Base-by-base conservation (phyloP, 1,140 invertebrate species). In the Cylas formicarius region DNA sequence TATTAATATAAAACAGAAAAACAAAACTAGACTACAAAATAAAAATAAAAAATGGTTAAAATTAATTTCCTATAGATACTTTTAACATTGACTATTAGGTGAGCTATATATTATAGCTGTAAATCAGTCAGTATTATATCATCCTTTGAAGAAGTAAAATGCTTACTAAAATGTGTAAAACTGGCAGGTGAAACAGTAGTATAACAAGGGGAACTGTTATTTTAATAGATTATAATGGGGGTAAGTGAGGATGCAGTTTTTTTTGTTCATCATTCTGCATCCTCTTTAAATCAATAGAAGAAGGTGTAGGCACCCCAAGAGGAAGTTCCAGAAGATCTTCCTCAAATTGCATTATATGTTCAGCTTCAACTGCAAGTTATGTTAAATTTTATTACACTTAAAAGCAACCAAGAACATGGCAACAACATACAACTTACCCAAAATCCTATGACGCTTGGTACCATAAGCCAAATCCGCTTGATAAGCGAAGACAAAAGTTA, bases 381-480 rank as follows among this genome's bases (percentile, higher is more conserved):
- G 8, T 24, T 26, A 8, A 33, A 41, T 23, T 7, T 11, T 17
- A 32, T 32, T n/a, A 10, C 11, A 31, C 13, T 31, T 18, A 10
- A 31, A 11, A 23, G 1, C 21, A 28, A 4, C 23, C 23, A 31
- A 3, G 9, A 31, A 45, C 21, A 44, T 37, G 4, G 6, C n/a
- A n/a, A n/a, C n/a, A n/a, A n/a, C n/a, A n/a, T n/a, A 20, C 11
- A 41, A 70, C 67, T 67, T 65, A 85, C 82, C 75, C 74, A 76
- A 73, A 41, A 86, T 84, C 55, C 84, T 71, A 56, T 80, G 73
- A 37, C 85, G 53, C 67, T 88, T 88, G 40, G 75, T 82, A 40
- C 83, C 82, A 67, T 87, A 86, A 8, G 78, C 80, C 57, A 84
- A 67, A 66, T 87, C 84, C 57, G 75, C 75, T 59, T 85, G 79